Evolutionary conservation across 2,888 invertebrate species (phyloP).

Genomic region (Lamproptera curius): DNA sequence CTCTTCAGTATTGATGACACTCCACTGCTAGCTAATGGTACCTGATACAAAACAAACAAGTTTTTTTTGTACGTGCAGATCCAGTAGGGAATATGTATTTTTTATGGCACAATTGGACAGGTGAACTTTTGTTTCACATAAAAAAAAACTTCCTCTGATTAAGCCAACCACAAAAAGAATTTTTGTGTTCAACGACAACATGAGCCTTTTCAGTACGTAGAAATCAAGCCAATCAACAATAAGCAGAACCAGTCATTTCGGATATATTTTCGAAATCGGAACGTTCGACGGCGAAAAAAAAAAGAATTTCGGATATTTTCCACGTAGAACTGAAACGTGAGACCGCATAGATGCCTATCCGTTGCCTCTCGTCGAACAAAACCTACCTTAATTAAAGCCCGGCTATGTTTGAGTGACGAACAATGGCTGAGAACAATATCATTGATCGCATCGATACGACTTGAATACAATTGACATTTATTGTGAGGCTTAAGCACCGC

Average conservation of each 20-base stretch:
- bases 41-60: no score
- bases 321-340: background rate
- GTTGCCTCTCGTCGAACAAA: constrained; percentile 13
- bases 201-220: no score
- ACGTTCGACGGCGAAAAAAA: background rate
- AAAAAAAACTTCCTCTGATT: no score
- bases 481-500: background rate
- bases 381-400: constrained; percentile 13
- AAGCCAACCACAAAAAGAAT: no score
- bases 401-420: constrained; percentile 8
- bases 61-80: no score
- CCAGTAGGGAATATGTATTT: no score
- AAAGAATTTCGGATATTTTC: background rate
- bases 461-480: constrained; percentile 10
- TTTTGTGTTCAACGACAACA: no score
- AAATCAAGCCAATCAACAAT: background rate
- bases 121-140: no score
- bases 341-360: constrained; percentile 1
- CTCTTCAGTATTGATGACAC: no score
- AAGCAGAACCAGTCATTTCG: background rate
- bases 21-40: no score
- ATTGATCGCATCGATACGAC: background rate
- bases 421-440: constrained; percentile 11
- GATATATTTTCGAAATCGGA: background rate
- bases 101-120: no score